phyloP scores from a whole-genome alignment of 1,140 invertebrate genomes.

The Tetranychus urticae region DNA sequence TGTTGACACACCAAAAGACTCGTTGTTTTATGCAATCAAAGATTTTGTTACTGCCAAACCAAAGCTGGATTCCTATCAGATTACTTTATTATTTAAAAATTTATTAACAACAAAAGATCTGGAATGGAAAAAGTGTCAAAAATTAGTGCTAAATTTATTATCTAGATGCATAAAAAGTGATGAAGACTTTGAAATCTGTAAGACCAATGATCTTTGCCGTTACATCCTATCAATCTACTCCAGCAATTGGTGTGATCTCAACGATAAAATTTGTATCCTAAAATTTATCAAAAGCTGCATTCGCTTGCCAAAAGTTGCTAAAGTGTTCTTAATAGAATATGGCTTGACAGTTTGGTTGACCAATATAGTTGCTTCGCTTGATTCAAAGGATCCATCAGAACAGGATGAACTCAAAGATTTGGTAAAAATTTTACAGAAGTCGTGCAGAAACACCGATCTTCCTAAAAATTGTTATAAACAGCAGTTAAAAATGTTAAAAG shows the following conservation, averaged over 20 bases:
- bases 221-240: neutral
- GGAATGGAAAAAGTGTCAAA: neutral
- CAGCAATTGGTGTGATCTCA: neutral
- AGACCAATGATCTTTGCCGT: neutral
- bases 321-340: neutral
- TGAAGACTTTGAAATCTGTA: neutral
- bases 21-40: neutral
- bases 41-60: neutral
- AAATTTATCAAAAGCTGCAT: neutral
- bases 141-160: neutral
- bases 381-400: too few relatives aligned
- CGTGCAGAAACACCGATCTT: too few relatives aligned
- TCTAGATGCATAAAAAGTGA: neutral
- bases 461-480: too few relatives aligned
- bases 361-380: neutral
- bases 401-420: too few relatives aligned
- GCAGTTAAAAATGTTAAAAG: too few relatives aligned
- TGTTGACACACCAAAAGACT: neutral
- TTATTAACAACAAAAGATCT: neutral
- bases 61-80: neutral
- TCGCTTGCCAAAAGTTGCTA: neutral
- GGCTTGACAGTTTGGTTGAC: neutral
- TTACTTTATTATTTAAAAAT: neutral
- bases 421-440: too few relatives aligned
- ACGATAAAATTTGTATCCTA: neutral